phyloP scores from a whole-genome alignment of 1,140 invertebrate species.

The Pseudomyrmex gracilis region DNA sequence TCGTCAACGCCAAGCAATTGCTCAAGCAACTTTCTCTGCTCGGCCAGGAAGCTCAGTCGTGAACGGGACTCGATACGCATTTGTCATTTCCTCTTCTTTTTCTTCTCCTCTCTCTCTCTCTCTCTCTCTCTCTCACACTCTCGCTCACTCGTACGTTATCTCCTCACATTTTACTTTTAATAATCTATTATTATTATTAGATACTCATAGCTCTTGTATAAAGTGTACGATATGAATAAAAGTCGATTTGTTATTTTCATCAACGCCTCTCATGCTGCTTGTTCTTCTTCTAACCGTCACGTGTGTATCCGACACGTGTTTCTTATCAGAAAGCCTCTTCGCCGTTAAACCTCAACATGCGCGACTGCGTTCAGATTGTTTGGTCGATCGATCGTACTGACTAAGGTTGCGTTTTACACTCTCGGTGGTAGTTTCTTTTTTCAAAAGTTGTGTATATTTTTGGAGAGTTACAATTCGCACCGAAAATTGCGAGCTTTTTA shows the following conservation, averaged over 20 bases:
- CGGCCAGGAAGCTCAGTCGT: constrained; percentile 89
- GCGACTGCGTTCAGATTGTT: constrained; percentile 72
- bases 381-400: constrained; percentile 74
- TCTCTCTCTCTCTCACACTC: not conserved
- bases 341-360: not conserved
- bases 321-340: not conserved
- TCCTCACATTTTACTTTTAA: not conserved
- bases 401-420: not conserved
- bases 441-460: constrained; percentile 3
- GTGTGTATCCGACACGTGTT: not conserved
- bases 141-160: not conserved
- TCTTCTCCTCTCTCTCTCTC: not conserved
- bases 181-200: too few species aligned
- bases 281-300: not conserved
- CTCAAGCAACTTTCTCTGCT: constrained; percentile 94
- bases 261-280: constrained; percentile 8
- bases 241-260: constrained; percentile 67
- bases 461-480: not conserved
- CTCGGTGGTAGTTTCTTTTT: constrained; percentile 44
- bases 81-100: not conserved
- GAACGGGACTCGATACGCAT: constrained; percentile 10
- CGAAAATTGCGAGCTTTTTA: constrained; percentile 12
- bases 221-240: constrained; percentile 73
- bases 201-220: constrained; percentile 56
- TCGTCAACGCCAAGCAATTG: constrained; percentile 97